These are phyloP conservation scores for Heliconius eleuchia DNA, from an alignment of 1,140 invertebrate genomes.

Conservation along the genomic window DNA sequence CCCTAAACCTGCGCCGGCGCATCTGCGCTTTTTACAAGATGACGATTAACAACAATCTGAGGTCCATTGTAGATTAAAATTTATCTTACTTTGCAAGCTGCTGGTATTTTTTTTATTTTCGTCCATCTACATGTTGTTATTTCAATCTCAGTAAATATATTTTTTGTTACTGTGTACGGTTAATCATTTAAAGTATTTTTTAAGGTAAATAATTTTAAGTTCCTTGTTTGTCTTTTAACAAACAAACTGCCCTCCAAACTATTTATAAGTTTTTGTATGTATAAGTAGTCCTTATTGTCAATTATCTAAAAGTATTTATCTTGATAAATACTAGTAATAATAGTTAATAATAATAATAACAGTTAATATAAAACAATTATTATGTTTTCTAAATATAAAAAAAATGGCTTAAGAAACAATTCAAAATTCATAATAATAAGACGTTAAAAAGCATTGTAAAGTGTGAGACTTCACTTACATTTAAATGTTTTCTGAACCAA, in stretches of 20 bases:
- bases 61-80: constrained; percentile 26
- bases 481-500: constrained; percentile 11
- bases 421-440: background rate
- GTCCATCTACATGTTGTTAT: background rate
- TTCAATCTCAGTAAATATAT: background rate
- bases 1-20: constrained; percentile 23
- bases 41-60: constrained; percentile 25
- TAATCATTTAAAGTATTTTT: too few relatives aligned
- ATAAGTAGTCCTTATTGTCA: too few relatives aligned
- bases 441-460: background rate
- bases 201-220: too few relatives aligned
- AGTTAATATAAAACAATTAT: too few relatives aligned
- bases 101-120: background rate
- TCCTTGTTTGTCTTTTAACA: too few relatives aligned
- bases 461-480: constrained; percentile 1
- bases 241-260: too few relatives aligned
- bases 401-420: background rate
- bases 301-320: too few relatives aligned
- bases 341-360: too few relatives aligned
- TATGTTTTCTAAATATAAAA: too few relatives aligned
- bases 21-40: constrained; percentile 37
- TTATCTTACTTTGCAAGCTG: constrained; percentile 5
- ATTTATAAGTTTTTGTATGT: too few relatives aligned
- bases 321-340: too few relatives aligned
- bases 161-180: too few relatives aligned